Base-by-base conservation (phyloP, 2,113 vertebrate species). In the Engraulis encrasicolus region DNA sequence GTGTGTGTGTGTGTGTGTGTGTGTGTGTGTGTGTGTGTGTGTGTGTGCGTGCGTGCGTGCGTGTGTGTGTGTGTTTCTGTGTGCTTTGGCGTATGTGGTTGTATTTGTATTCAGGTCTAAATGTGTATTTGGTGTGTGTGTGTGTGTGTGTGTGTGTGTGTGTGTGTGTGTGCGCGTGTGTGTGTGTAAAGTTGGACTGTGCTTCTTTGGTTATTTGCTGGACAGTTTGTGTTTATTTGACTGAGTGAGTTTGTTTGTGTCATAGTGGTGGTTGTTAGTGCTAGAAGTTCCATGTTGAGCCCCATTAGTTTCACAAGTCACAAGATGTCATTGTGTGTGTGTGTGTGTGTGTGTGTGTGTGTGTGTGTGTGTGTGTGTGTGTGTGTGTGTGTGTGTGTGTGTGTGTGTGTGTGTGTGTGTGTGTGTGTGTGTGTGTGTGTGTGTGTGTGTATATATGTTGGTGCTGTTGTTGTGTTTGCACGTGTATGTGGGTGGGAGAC, bases 1-100 rank as follows among this genome's bases (percentile, higher is more conserved):
- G n/a, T n/a, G n/a, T 61, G 78, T 78, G 77, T 82, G 49, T 85
- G 45, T 87, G 36, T 81, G 71, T 66, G 58, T 82, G 54, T 61
- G 36, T 88, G 54, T 31, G 12, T 58, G 1, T 58, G 5, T 80
- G 15, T 80, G 48, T 40, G 20, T 45, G 78, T 45, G 15, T 45
- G 45, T 45, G 48, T 79, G 78, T 14, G 7, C n/a, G n/a, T n/a
- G n/a, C n/a, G n/a, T n/a, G n/a, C n/a, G n/a, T n/a, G n/a, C n/a
- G n/a, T n/a, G n/a, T n/a, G n/a, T n/a, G n/a, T n/a, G n/a, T n/a
- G n/a, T n/a, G n/a, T n/a, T n/a, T n/a, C n/a, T n/a, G n/a, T n/a
- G n/a, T n/a, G n/a, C n/a, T n/a, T n/a, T n/a, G n/a, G n/a, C n/a
- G n/a, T n/a, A n/a, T n/a, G n/a, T n/a, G n/a, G n/a, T n/a, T n/a